phyloP scores from a whole-genome alignment of 2,113 vertebrate species.

The Notarius lentiginosus region DNA sequence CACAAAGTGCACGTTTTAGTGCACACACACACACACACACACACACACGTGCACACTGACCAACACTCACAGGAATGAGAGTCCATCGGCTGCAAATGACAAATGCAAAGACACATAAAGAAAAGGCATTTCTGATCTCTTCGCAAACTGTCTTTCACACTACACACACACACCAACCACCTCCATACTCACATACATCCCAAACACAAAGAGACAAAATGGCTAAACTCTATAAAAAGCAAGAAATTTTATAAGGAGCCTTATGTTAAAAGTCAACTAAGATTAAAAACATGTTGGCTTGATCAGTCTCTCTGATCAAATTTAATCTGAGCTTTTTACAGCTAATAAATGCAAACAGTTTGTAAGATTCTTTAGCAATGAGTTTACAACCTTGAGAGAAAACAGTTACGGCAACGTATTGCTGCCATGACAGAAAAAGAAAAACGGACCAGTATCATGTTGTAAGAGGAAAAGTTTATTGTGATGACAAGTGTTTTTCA shows the following conservation, averaged over 20 bases:
- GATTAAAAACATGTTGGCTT: not conserved
- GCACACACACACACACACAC: slow-evolving; percentile 41
- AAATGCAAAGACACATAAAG: slow-evolving; percentile 22
- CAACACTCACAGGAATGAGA: not conserved
- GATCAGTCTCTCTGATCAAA: not conserved
- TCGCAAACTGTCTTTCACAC: not conserved
- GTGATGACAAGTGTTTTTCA: too few species aligned
- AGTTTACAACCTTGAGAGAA: not conserved
- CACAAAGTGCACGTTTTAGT: slow-evolving; percentile 51
- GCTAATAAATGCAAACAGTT: slow-evolving; percentile 2
- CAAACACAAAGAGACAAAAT: not conserved
- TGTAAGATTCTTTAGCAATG: not conserved
- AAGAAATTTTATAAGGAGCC: slow-evolving; percentile 35
- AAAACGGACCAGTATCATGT: too few species aligned
- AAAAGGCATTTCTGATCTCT: slow-evolving; percentile 1
- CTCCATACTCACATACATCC: not conserved
- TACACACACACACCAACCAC: not conserved
- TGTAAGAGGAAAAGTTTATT: too few species aligned
- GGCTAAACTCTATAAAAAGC: not conserved
- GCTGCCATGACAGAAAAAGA: too few species aligned
- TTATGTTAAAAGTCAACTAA: slow-evolving; percentile 13
- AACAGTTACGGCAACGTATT: not conserved
- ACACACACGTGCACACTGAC: slow-evolving; percentile 26
- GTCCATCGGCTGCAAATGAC: not conserved
- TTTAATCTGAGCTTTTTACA: not conserved